A percentile compares a stretch with the other conserved stretches of the same genome.
Conservation (phyloP, 1,140 invertebrate species). For the Drosophila pseudoobscura region DNA sequence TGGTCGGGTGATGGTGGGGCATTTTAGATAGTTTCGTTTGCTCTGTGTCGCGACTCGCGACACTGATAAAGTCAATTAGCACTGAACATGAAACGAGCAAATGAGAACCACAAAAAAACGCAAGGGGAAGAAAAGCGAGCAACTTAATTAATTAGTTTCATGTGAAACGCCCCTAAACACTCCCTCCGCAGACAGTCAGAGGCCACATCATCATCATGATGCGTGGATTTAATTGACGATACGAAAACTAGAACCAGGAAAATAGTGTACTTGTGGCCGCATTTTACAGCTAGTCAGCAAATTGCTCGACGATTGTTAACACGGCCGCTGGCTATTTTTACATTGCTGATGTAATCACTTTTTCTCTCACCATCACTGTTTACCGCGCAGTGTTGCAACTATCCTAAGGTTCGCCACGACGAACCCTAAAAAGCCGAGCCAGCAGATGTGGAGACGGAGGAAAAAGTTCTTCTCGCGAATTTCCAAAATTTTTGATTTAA, state of each 20-base stretch:
- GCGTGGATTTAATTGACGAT: too few species aligned
- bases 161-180: slow-evolving; percentile 1
- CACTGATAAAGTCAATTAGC: slow-evolving; percentile 76
- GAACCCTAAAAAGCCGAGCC: not conserved
- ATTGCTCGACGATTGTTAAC: slow-evolving; percentile 49
- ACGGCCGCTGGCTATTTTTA: slow-evolving; percentile 54
- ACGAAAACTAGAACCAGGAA: too few species aligned
- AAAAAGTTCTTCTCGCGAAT: not conserved
- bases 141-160: slow-evolving; percentile 69
- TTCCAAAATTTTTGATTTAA: slow-evolving; percentile 41
- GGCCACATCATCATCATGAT: not conserved
- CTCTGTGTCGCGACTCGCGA: slow-evolving; percentile 48
- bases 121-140: slow-evolving; percentile 10
- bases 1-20: not conserved
- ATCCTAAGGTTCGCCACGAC: not conserved
- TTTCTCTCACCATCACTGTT: not conserved
- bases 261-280: not conserved
- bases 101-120: slow-evolving; percentile 29
- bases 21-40: slow-evolving; percentile 71
- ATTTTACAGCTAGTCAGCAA: slow-evolving; percentile 36
- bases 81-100: slow-evolving; percentile 47
- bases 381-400: too few species aligned
- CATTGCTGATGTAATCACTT: slow-evolving; percentile 67
- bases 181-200: slow-evolving; percentile 4
- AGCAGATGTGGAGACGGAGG: not conserved